Percentiles rank a stretch among this genome's conserved stretches.
Evolutionary conservation across 1,140 invertebrate species (phyloP).

Genomic region (Atta texana): DNA sequence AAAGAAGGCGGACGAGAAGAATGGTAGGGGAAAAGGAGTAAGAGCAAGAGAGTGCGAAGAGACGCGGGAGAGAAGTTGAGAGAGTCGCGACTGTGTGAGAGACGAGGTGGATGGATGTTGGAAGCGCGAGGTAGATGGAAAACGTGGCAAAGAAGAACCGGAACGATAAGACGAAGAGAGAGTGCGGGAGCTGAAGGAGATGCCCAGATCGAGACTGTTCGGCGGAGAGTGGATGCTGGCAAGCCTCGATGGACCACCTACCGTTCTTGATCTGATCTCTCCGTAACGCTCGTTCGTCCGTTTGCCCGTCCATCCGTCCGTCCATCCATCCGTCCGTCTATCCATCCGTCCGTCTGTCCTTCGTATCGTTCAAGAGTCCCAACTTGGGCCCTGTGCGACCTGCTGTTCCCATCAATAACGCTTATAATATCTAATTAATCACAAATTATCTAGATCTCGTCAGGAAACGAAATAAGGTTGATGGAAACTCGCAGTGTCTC

Average conservation of each 20-base stretch:
- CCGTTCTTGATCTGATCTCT: constrained; percentile 85
- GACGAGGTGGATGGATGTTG: background rate
- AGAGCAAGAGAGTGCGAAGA: background rate
- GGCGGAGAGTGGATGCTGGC: constrained; percentile 72
- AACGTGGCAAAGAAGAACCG: constrained; percentile 12
- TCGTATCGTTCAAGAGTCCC: constrained; percentile 59
- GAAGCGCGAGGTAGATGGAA: constrained; percentile 17
- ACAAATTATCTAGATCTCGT: constrained; percentile 84
- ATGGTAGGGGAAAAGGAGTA: background rate
- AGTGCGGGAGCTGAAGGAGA: constrained; percentile 54
- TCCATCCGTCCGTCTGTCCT: constrained; percentile 72
- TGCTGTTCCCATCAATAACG: constrained; percentile 85
- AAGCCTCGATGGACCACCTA: constrained; percentile 85
- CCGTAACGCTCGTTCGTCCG: constrained; percentile 80
- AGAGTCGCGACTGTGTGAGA: background rate
- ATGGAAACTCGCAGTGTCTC: background rate
- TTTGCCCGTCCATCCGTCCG: constrained; percentile 72
- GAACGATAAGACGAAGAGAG: constrained; percentile 41
- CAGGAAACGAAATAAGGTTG: constrained; percentile 48
- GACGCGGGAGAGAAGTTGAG: background rate
- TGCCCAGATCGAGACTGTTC: constrained; percentile 58
- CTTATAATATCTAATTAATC: constrained; percentile 86
- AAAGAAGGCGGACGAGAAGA: constrained; percentile 61
- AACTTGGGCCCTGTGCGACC: constrained; percentile 66
- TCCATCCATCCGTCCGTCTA: constrained; percentile 71